These are phyloP conservation scores for Platanista minor DNA, from an alignment of 2,113 vertebrate genomes.

Conservation along the genomic window DNA sequence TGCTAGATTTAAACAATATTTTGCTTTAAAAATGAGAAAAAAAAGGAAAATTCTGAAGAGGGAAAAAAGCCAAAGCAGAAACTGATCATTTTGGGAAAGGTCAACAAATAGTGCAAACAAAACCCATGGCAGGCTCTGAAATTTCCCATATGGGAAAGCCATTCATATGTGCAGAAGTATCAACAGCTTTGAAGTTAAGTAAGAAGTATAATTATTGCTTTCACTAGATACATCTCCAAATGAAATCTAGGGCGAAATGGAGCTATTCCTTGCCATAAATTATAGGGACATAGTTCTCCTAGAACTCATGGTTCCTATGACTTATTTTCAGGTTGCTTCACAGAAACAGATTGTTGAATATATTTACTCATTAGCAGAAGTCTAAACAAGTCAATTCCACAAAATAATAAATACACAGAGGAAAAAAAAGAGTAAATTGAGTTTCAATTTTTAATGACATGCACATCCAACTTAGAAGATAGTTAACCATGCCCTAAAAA, in stretches of 20 bases:
- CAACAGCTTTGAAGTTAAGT: neutral
- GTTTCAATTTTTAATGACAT: constrained; percentile 54
- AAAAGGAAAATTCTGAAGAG: neutral
- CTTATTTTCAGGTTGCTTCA: constrained; percentile 38
- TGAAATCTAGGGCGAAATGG: neutral
- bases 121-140: neutral
- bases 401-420: constrained; percentile 31
- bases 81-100: neutral
- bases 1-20: neutral
- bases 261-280: neutral
- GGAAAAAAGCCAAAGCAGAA: neutral
- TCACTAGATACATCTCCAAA: neutral
- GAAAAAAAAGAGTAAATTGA: constrained; percentile 38
- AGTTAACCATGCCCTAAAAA: constrained; percentile 55
- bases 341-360: constrained; percentile 54
- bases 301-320: constrained; percentile 8
- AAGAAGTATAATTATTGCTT: neutral
- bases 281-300: neutral
- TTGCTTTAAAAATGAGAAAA: neutral
- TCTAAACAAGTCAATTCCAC: constrained; percentile 24
- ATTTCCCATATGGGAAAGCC: neutral
- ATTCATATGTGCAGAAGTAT: neutral
- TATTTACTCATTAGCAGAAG: constrained; percentile 50
- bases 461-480: constrained; percentile 26
- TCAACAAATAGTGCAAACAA: neutral